Evolutionary conservation across 2,113 vertebrate genomes (phyloP), one percentile per base, ranked within the genome.

Genomic region (Ammodramus savannarum): DNA sequence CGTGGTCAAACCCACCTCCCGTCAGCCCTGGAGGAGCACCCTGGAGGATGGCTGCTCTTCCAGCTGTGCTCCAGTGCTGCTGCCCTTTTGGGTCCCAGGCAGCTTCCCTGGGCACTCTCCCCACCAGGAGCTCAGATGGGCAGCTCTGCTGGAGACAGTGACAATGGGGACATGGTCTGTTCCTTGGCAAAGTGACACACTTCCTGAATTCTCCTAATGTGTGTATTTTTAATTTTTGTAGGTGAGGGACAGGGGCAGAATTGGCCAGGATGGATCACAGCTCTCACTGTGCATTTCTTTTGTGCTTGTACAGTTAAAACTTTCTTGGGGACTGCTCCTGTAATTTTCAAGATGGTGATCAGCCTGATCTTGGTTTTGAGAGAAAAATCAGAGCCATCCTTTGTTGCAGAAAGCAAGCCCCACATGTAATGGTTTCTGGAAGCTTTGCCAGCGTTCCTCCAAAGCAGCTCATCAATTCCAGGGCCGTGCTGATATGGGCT

Each of bases 401-500:
- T 88, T 27, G 14, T 76, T 93, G 63, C 85, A 80, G 86, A 90
- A 80, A 85, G 59, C 65, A 95, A 91, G 83, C 34, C 34, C 69
- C 77, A 49, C 16, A 4, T 43, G n/a, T 38, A 57, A 71, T 73
- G 81, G 72, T 84, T 85, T 82, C 71, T 92, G 94, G 92, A 89
- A 78, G 65, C 48, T 83, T 71, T 87, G 78, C 61, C 61, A 74
- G 52, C 13, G 0, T 51, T 84, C 90, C 88, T 94, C 67, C 39
- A 63, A 46, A 75, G 69, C 76, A 62, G 55, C 41, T 79, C 69
- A 55, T 83, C 57, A 38, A 52, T 83, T 66, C 71, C 55, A 80
- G 63, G 79, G 62, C 80, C 44, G 11, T 7, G 9, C 34, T 82
- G 72, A 4, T 57, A 66, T 15, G 22, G 7, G 10, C 57, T 36